phyloP scores from a whole-genome alignment of 2,113 vertebrate genomes.

The Pogonocichla stellata region DNA sequence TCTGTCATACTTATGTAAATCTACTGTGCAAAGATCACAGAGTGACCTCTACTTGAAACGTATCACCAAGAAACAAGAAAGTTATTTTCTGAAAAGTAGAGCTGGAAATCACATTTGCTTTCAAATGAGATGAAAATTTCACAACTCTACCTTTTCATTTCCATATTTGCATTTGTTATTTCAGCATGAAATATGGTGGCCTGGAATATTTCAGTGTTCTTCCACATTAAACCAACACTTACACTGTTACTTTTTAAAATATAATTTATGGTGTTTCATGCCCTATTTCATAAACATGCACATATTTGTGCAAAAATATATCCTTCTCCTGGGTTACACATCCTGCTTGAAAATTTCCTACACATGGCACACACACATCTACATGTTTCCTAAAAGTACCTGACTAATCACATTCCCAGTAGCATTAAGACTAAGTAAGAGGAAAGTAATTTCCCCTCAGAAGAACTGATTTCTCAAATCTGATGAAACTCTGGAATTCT shows the following conservation, averaged over 20 bases:
- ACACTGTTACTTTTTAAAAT: not conserved
- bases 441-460: not conserved
- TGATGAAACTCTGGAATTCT: not conserved
- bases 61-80: not conserved
- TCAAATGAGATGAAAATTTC: not conserved
- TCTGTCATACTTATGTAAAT: not conserved
- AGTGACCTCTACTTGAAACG: not conserved
- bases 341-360: not conserved
- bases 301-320: not conserved
- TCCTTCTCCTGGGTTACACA: not conserved
- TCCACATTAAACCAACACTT: not conserved
- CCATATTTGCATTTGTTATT: not conserved
- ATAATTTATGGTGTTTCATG: not conserved
- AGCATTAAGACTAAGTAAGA: not conserved
- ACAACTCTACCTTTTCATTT: not conserved
- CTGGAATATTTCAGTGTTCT: not conserved
- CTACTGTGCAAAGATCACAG: not conserved
- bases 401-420: not conserved
- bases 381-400: not conserved
- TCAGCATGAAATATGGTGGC: not conserved
- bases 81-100: not conserved
- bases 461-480: not conserved
- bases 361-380: not conserved
- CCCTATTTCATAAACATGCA: not conserved
- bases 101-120: not conserved